Conservation (phyloP, 2,888 invertebrate species). For the Keiferia lycopersicella region DNA sequence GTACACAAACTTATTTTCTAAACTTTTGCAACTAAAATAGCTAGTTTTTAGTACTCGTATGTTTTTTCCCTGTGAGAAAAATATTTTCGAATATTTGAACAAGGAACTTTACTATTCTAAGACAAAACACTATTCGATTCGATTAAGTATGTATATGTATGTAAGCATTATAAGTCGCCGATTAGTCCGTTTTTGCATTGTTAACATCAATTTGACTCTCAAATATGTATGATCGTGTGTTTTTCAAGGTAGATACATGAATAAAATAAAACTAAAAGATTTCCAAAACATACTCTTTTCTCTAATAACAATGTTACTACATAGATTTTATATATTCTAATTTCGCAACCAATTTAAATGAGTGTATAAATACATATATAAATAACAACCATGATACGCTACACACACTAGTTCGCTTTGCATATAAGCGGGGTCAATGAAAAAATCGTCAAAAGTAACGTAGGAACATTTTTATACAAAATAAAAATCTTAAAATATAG, state of each 20-base stretch:
- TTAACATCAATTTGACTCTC: not conserved
- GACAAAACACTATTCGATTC: not conserved
- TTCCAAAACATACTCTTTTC: not conserved
- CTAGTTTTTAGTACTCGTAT: too few species aligned
- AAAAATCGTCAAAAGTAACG: conserved; percentile 57
- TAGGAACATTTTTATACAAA: conserved; percentile 77
- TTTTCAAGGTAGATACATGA: too few species aligned
- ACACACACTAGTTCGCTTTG: conserved; percentile 29
- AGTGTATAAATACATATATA: conserved; percentile 34
- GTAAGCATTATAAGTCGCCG: not conserved
- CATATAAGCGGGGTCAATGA: conserved; percentile 48
- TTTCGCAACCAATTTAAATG: conserved; percentile 19
- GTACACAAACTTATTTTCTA: too few species aligned
- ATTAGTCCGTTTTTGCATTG: not conserved
- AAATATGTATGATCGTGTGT: not conserved
- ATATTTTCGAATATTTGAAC: too few species aligned
- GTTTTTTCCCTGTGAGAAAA: too few species aligned
- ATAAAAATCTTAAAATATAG: conserved; percentile 52
- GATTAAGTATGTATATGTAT: not conserved
- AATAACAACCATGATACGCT: conserved; percentile 45
- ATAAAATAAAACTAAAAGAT: too few species aligned
- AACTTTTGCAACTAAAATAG: too few species aligned
- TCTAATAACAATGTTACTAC: conserved; percentile 37
- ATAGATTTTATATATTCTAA: conserved; percentile 4
- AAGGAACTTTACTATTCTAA: not conserved